Percentiles rank a stretch among this genome's conserved stretches.
phyloP scores from a whole-genome alignment of 2,888 invertebrate genomes.

The Sceliomorpha sp. region DNA sequence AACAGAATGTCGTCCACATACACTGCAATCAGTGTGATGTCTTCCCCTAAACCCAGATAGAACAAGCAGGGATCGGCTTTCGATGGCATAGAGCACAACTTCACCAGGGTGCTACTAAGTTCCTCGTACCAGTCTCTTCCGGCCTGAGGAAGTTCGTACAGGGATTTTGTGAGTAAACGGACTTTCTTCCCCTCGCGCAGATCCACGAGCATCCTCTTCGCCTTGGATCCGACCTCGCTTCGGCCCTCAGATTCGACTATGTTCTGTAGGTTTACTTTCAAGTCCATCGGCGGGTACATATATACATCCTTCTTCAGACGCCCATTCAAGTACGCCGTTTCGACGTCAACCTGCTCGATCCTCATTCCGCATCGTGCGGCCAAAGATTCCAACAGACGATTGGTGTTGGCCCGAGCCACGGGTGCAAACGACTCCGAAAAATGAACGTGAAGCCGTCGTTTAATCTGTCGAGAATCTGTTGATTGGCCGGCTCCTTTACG shows the following conservation, averaged over 20 bases:
- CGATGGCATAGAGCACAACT: slow-evolving; percentile 7
- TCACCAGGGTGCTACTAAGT: background rate
- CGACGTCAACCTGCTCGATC: slow-evolving; percentile 54
- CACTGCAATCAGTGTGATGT: slow-evolving; percentile 5
- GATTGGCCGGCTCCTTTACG: slow-evolving; percentile 26
- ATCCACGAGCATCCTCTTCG: slow-evolving; percentile 10
- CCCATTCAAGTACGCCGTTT: slow-evolving; percentile 59
- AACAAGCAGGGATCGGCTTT: slow-evolving; percentile 20
- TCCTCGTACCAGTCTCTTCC: slow-evolving; percentile 35
- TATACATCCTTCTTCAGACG: slow-evolving; percentile 15
- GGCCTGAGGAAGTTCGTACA: slow-evolving; percentile 43
- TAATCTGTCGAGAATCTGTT: slow-evolving; percentile 32
- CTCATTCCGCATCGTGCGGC: slow-evolving; percentile 40
- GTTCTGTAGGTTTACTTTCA: slow-evolving; percentile 4
- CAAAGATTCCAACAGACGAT: slow-evolving; percentile 35
- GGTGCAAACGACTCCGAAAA: slow-evolving; percentile 47
- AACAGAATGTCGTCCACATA: slow-evolving; percentile 33
- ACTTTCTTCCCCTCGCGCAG: slow-evolving; percentile 18
- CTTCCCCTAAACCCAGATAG: slow-evolving; percentile 9
- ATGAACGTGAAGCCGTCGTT: slow-evolving; percentile 38
- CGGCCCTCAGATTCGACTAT: slow-evolving; percentile 19
- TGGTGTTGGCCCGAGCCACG: slow-evolving; percentile 29
- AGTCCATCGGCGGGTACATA: slow-evolving; percentile 44
- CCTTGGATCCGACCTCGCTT: slow-evolving; percentile 12
- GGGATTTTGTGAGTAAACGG: slow-evolving; percentile 33